Evolutionary conservation across 92 coral and sea anemone species (phyloP).

Genomic region (Blastomussa wellsi): DNA sequence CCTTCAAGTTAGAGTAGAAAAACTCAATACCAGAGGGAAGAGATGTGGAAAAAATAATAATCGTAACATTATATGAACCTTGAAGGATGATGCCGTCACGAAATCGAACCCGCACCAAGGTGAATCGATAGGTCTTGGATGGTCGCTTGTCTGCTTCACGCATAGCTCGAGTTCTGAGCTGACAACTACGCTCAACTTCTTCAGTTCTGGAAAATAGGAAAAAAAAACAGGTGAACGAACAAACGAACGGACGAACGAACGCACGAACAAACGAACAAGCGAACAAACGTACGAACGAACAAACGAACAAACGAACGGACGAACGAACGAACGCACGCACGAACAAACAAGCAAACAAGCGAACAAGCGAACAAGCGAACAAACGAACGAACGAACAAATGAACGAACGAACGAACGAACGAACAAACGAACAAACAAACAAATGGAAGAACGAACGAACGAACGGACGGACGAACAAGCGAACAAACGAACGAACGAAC

Average conservation of each 20-base stretch:
- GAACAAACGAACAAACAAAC: too few species aligned
- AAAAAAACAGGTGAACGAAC: not conserved
- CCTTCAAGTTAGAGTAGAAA: not conserved
- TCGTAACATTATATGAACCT: constrained; percentile 51
- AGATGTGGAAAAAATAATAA: not conserved
- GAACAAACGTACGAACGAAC: too few species aligned
- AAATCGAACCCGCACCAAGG: constrained; percentile 83
- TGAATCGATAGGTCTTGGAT: constrained; percentile 76
- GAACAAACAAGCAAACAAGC: not conserved
- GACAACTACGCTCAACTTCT: constrained; percentile 78
- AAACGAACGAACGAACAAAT: too few species aligned
- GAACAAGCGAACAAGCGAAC: not conserved
- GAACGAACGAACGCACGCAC: too few species aligned
- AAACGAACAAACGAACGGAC: too few species aligned
- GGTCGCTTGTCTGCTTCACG: constrained; percentile 94
- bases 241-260: too few species aligned
- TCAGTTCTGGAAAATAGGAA: constrained; percentile 46
- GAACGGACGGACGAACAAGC: too few species aligned
- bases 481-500: not conserved
- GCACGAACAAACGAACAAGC: not conserved
- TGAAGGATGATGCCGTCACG: constrained; percentile 86
- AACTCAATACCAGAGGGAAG: not conserved
- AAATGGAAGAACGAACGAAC: too few species aligned
- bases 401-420: too few species aligned
- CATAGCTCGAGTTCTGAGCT: constrained; percentile 94